These are phyloP conservation scores for Tapirus terrestris DNA, from an alignment of 2,113 vertebrate genomes.

Conservation along the genomic window DNA sequence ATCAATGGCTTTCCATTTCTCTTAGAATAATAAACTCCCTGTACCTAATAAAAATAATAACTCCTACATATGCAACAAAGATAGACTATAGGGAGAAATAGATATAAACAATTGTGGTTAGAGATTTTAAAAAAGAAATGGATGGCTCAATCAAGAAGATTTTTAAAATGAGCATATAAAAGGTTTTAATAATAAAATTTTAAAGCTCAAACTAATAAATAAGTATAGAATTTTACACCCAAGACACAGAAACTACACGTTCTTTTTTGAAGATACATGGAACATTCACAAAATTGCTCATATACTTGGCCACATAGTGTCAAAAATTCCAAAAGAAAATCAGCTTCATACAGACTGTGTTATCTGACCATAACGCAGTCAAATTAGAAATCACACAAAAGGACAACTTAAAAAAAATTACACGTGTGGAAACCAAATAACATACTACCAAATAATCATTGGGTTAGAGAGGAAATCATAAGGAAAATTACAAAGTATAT, in stretches of 20 bases:
- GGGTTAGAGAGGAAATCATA: background rate
- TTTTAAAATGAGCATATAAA: background rate
- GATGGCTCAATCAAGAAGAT: background rate
- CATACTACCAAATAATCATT: background rate
- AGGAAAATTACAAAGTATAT: background rate
- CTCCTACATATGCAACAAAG: background rate
- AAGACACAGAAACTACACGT: background rate
- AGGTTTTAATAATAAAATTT: background rate
- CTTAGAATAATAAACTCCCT: background rate
- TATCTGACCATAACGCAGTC: background rate
- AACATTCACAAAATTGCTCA: background rate
- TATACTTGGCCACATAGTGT: background rate
- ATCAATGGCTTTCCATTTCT: background rate
- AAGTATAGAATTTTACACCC: background rate
- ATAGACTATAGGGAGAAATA: background rate
- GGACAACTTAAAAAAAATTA: background rate
- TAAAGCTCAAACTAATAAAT: background rate
- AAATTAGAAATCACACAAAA: background rate
- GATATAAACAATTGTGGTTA: background rate
- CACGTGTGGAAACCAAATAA: background rate
- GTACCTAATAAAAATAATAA: background rate
- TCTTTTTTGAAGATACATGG: background rate
- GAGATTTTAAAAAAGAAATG: background rate
- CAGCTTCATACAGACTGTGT: background rate
- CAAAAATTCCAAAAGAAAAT: background rate